Evolutionary conservation across 2,888 invertebrate genomes (phyloP), one percentile per base, ranked within the genome.

Genomic region (Cheilosia vernalis): DNA sequence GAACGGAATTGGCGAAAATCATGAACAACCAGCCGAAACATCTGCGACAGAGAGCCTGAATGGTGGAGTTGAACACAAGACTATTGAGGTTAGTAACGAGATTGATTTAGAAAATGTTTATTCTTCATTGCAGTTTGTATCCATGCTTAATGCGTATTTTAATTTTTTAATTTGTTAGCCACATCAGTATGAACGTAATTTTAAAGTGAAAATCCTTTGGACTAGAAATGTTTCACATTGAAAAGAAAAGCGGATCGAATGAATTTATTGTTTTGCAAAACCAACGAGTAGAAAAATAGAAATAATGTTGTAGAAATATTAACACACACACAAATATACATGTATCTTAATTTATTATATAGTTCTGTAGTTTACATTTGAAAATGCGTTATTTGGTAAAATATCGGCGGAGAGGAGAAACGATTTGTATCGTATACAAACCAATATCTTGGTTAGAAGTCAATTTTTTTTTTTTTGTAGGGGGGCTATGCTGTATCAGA

Each of bases 1-100:
- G 85, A 88, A 88, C 76, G 88, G 88, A 61, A 80, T 88, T 83
- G 88, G 87, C 74, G 87, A 87, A 44, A 77, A 87, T 81, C 87
- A 87, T 81, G 87, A 87, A 60, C 78, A 78, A 73, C 66, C 85
- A 63, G 86, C 87, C 76, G 88, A 88, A 82, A 88, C 87, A 86
- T 88, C 88, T 58, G 88, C 88, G 80, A 88, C 88, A 87, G 88
- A 88, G 87, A 88, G 87, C 77, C 81, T 88, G 81, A 88, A 88
- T 87, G 88, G 88, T 73, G 85, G 80, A 55, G 80, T 87, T 84
- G 88, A 88, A 81, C 87, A 87, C 86, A 87, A 87, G 86, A 87
- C 87, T 81, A 87, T 87, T 86, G 87, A 87, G 87, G 87, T 87
- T 67, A 73, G 64, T 77, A 37, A 4, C 49, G 0, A n/a, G 17